phyloP scores from a whole-genome alignment of 2,888 invertebrate species.

The Pseudoips prasinana region DNA sequence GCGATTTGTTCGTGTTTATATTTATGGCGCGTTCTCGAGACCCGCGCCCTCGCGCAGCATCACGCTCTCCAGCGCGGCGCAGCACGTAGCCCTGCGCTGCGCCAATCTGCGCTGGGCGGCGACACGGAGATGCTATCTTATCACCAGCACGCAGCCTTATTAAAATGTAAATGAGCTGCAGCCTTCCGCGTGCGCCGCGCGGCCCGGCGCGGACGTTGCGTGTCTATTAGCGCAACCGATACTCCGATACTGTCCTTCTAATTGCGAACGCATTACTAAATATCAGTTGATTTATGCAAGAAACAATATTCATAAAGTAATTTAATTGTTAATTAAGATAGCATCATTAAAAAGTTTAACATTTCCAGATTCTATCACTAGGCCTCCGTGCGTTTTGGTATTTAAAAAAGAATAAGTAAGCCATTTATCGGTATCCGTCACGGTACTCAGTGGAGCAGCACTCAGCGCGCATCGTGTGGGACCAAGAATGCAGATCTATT shows the following conservation, averaged over 20 bases:
- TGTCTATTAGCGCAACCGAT: slow-evolving; percentile 8
- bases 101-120: background rate
- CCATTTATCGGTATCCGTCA: no score
- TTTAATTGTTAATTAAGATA: no score
- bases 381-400: no score
- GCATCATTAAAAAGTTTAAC: no score
- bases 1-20: slow-evolving; percentile 20
- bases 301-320: no score
- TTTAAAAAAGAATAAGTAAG: no score
- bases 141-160: slow-evolving; percentile 12
- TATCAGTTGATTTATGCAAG: no score
- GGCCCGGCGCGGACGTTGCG: slow-evolving; percentile 9
- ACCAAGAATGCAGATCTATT: slow-evolving; percentile 27
- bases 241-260: slow-evolving; percentile 8
- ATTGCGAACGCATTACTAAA: no score
- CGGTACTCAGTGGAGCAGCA: no score
- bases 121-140: slow-evolving; percentile 17
- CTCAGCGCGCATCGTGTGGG: background rate
- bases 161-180: slow-evolving; percentile 13
- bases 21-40: slow-evolving; percentile 8
- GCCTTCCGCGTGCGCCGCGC: slow-evolving; percentile 15
- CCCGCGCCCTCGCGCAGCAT: background rate
- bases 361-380: no score
- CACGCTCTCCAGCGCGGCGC: background rate
- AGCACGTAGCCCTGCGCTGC: background rate